These are phyloP conservation scores for Trachemys scripta DNA, from an alignment of 2,113 vertebrate genomes.

Conservation along the genomic window DNA sequence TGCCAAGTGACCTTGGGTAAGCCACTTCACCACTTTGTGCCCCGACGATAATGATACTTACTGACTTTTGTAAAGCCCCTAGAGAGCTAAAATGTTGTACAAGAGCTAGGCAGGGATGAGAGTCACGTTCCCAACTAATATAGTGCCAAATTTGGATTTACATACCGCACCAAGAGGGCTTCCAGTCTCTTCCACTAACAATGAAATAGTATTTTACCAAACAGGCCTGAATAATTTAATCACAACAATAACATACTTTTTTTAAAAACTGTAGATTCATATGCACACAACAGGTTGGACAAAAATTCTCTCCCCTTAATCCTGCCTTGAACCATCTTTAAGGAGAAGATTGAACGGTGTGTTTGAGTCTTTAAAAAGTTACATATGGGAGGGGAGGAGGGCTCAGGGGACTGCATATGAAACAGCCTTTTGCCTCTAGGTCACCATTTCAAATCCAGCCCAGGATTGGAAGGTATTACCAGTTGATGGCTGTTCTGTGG, in stretches of 20 bases:
- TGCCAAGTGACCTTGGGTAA: neutral
- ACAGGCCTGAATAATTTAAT: rapidly evolving
- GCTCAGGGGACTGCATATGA: neutral
- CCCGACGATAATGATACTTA: no score
- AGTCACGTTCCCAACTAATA: neutral
- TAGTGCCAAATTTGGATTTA: neutral
- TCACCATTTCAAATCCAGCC: neutral
- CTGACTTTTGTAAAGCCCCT: no score
- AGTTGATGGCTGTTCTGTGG: neutral
- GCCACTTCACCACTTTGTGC: no score
- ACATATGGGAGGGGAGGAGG: neutral
- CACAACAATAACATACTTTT: rapidly evolving
- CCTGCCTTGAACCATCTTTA: rapidly evolving
- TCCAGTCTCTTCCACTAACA: rapidly evolving
- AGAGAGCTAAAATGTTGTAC: no score
- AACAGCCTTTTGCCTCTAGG: neutral
- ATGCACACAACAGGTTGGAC: neutral
- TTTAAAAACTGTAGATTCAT: neutral
- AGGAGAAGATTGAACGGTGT: neutral
- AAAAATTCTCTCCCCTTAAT: rapidly evolving
- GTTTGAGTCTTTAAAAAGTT: neutral
- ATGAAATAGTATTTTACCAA: neutral
- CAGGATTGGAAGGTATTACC: neutral
- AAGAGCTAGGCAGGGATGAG: neutral
- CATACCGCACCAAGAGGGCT: rapidly evolving